phyloP scores from a whole-genome alignment of 2,888 invertebrate genomes.

The Melikaiella ostensackeni region DNA sequence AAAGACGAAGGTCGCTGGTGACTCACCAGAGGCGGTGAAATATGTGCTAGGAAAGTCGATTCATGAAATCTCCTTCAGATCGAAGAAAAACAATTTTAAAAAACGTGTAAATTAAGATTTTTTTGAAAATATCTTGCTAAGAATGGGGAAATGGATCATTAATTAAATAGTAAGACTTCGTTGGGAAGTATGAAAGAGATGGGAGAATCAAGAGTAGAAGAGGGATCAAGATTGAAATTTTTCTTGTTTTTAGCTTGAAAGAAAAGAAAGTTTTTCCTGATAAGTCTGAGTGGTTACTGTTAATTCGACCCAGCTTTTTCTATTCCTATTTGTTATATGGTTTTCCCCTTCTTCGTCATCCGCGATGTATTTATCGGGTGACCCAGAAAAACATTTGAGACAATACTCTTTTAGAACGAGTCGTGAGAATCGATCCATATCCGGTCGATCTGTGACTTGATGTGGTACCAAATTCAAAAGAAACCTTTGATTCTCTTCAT shows the following conservation, averaged over 20 bases:
- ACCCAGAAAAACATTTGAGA: conserved; percentile 70
- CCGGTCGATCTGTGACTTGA: conserved; percentile 31
- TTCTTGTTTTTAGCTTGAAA: conserved; percentile 57
- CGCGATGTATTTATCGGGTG: conserved; percentile 67
- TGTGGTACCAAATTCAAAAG: conserved; percentile 12
- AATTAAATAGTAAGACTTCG: too few relatives aligned
- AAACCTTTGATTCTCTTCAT: conserved; percentile 7
- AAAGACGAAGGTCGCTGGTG: conserved; percentile 55
- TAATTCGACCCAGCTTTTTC: conserved; percentile 68
- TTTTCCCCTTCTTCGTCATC: conserved; percentile 45
- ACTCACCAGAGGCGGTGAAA: conserved; percentile 26
- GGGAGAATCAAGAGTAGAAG: conserved; percentile 11
- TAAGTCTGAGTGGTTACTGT: conserved; percentile 64
- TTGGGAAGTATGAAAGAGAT: too few relatives aligned
- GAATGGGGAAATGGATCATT: too few relatives aligned
- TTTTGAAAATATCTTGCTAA: too few relatives aligned
- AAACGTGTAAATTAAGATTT: too few relatives aligned
- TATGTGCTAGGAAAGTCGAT: neutral
- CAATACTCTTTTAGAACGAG: conserved; percentile 24
- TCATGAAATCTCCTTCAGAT: neutral
- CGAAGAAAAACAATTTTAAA: neutral
- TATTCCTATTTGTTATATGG: conserved; percentile 47
- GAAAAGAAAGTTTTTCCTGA: conserved; percentile 69
- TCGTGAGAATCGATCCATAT: conserved; percentile 40
- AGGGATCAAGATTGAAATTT: conserved; percentile 65